These are phyloP conservation scores for Octomys mimax DNA, from an alignment of 2,797 vertebrate genomes.

Conservation along the genomic window DNA sequence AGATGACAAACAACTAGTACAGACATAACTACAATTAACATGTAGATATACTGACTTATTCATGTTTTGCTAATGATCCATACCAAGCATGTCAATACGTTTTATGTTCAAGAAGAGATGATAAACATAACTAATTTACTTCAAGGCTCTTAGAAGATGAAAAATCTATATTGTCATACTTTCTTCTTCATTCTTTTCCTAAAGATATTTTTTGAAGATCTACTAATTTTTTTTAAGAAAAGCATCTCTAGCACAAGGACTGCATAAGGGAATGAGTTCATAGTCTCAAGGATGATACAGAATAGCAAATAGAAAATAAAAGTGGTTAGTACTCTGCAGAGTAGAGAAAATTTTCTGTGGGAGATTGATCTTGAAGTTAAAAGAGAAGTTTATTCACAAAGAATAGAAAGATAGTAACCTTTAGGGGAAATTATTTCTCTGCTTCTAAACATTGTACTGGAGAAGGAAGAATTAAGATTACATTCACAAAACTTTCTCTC, in stretches of 20 bases:
- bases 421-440: neutral
- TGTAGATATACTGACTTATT: neutral
- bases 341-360: neutral
- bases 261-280: neutral
- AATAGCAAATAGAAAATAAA: neutral
- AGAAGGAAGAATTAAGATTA: neutral
- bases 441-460: neutral
- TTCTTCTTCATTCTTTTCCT: slow-evolving; percentile 38
- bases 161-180: neutral
- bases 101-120: neutral
- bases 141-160: neutral
- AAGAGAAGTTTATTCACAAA: neutral
- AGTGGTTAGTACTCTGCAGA: neutral
- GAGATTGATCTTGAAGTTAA: neutral
- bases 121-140: slow-evolving; percentile 32
- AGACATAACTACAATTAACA: neutral
- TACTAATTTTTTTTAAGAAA: neutral
- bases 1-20: neutral
- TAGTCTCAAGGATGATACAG: neutral
- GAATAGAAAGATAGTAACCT: neutral
- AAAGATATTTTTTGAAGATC: neutral
- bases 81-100: neutral
- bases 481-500: neutral
- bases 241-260: neutral
- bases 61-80: neutral